Percentiles rank a stretch among this genome's conserved stretches.
phyloP scores from a whole-genome alignment of 2,113 vertebrate species.

The Progne subis region DNA sequence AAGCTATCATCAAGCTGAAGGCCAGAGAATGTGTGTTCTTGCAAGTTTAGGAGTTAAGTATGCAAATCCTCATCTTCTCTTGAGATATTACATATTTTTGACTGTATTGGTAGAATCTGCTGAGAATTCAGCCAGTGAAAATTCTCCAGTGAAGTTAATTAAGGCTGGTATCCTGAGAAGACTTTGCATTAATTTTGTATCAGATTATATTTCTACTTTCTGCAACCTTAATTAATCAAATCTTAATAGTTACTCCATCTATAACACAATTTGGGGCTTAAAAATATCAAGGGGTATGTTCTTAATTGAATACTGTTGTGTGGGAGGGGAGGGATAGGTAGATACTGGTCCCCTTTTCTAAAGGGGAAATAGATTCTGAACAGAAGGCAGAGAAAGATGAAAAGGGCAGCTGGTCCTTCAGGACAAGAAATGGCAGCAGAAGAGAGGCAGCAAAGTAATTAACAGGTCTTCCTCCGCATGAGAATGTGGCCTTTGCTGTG shows the following conservation, averaged over 20 bases:
- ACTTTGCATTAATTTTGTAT: slow-evolving; percentile 47
- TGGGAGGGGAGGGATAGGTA: neutral
- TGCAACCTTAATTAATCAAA: slow-evolving; percentile 51
- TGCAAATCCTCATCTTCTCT: slow-evolving; percentile 12
- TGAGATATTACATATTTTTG: slow-evolving; percentile 8
- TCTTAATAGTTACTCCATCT: neutral
- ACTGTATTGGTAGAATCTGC: neutral
- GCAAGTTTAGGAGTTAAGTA: neutral
- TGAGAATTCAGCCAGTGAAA: slow-evolving; percentile 25
- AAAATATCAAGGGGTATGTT: neutral
- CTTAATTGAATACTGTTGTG: neutral
- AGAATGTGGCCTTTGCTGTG: neutral
- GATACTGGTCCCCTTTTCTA: neutral
- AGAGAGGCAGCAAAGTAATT: slow-evolving; percentile 18
- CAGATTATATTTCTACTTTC: slow-evolving; percentile 4
- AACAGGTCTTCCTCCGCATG: neutral
- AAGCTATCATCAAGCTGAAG: neutral
- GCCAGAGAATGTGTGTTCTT: neutral
- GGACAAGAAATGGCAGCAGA: neutral
- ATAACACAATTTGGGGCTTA: neutral
- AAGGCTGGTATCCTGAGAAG: slow-evolving; percentile 28
- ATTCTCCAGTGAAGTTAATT: slow-evolving; percentile 41
- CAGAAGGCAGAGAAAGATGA: neutral
- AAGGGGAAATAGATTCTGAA: neutral
- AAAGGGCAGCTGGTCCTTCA: neutral